Conservation (phyloP, 2,113 vertebrate genomes). For the Burhinus oedicnemus region DNA sequence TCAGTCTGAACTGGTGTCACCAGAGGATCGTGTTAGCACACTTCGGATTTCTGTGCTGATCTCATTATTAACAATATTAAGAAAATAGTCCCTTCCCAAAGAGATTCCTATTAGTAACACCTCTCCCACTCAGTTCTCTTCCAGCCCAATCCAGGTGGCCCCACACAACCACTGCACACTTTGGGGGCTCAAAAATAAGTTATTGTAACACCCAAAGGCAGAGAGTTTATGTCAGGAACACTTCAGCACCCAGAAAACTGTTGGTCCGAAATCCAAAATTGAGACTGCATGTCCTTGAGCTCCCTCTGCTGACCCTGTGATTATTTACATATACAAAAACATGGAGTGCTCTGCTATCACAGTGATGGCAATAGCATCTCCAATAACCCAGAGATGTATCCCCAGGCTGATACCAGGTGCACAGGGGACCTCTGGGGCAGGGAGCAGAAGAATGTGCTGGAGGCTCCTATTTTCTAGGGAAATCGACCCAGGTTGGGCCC, state of each 20-base stretch:
- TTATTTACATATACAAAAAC: neutral
- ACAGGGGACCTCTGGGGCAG: neutral
- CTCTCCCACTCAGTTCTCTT: neutral
- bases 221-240: neutral
- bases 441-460: neutral
- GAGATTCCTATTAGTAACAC: neutral
- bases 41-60: neutral
- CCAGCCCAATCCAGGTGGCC: neutral
- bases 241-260: slow-evolving; percentile 5
- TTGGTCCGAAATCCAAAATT: neutral
- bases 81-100: neutral
- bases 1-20: neutral
- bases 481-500: neutral
- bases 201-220: neutral
- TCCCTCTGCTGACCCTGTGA: slow-evolving; percentile 34
- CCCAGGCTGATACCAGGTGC: neutral
- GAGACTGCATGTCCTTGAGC: slow-evolving; percentile 3
- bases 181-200: neutral
- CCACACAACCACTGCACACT: neutral
- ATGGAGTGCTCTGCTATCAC: fast-evolving
- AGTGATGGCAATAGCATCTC: fast-evolving
- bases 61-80: neutral
- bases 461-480: neutral
- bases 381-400: no score
- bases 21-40: neutral